A percentile compares a stretch with the other conserved stretches of the same genome.
Conservation (phyloP, 2,797 vertebrate species). For the Poecilia gillii region DNA sequence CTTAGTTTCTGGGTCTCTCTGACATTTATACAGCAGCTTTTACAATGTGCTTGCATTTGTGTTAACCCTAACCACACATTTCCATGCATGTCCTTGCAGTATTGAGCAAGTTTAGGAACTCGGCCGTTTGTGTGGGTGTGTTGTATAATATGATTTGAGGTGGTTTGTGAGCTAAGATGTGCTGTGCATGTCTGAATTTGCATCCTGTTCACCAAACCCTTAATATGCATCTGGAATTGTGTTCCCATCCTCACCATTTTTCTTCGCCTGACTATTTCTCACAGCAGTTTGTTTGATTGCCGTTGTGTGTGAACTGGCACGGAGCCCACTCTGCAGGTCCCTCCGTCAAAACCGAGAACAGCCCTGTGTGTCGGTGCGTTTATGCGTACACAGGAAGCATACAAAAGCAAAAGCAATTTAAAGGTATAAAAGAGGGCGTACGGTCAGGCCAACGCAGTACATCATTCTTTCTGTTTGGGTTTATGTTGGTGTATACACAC, state of each 20-base stretch:
- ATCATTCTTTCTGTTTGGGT: conserved; percentile 35
- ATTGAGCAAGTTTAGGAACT: neutral
- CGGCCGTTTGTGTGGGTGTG: neutral
- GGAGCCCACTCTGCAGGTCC: conserved; percentile 66
- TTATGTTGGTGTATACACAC: conserved; percentile 12
- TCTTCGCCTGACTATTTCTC: conserved; percentile 34
- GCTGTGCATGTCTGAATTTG: conserved; percentile 20
- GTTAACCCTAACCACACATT: neutral
- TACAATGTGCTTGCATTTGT: neutral
- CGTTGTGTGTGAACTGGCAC: conserved; percentile 70
- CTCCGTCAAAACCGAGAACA: conserved; percentile 45
- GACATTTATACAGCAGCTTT: neutral
- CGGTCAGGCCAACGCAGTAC: conserved; percentile 15
- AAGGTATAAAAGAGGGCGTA: neutral
- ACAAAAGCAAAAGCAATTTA: conserved; percentile 18
- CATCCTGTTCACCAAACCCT: conserved; percentile 15
- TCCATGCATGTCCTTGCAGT: neutral
- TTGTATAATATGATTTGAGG: neutral
- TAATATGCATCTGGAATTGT: conserved; percentile 23
- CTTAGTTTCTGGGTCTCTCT: conserved; percentile 5
- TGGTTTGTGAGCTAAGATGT: conserved; percentile 6
- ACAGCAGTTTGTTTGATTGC: conserved; percentile 67
- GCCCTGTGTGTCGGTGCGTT: conserved; percentile 12
- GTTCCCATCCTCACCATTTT: conserved; percentile 18
- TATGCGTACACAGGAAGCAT: conserved; percentile 28